Evolutionary conservation across 2,888 invertebrate species (phyloP).

Genomic region (Athalia circularis): DNA sequence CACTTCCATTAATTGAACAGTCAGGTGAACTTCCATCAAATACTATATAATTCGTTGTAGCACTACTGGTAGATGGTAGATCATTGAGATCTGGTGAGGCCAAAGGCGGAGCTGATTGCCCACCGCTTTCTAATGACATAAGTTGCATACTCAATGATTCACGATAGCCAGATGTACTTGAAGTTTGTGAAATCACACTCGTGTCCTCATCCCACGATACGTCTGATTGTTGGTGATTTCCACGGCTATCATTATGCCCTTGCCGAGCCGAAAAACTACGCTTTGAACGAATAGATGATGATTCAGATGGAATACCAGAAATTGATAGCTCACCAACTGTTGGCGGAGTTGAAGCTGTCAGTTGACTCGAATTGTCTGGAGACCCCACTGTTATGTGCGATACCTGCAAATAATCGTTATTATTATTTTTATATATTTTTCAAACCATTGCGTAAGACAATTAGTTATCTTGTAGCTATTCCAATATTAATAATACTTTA

Average conservation of each 20-base stretch:
- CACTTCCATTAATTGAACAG: conserved; percentile 81
- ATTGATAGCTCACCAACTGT: conserved; percentile 57
- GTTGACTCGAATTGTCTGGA: conserved; percentile 62
- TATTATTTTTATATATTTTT: not conserved
- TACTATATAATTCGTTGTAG: conserved; percentile 74
- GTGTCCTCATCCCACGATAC: conserved; percentile 87
- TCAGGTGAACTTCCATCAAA: conserved; percentile 77
- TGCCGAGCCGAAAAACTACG: conserved; percentile 60
- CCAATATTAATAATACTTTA: not conserved
- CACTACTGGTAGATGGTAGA: conserved; percentile 74
- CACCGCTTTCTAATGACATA: conserved; percentile 77
- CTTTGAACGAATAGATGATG: conserved; percentile 63
- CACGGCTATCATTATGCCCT: conserved; percentile 50
- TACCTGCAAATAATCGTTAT: conserved; percentile 65
- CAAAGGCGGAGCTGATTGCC: conserved; percentile 76
- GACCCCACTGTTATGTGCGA: conserved; percentile 75
- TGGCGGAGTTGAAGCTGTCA: conserved; percentile 55
- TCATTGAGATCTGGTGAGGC: conserved; percentile 80
- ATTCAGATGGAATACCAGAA: conserved; percentile 63
- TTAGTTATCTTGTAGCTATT: not conserved
- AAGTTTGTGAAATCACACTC: conserved; percentile 84
- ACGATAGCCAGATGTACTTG: conserved; percentile 90
- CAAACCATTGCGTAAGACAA: not conserved
- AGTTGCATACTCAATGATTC: conserved; percentile 82
- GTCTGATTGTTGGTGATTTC: conserved; percentile 76